A percentile compares a stretch with the other conserved stretches of the same genome.
Evolutionary conservation across 1,140 invertebrate species (phyloP).

Genomic region (Telenomus remus): DNA sequence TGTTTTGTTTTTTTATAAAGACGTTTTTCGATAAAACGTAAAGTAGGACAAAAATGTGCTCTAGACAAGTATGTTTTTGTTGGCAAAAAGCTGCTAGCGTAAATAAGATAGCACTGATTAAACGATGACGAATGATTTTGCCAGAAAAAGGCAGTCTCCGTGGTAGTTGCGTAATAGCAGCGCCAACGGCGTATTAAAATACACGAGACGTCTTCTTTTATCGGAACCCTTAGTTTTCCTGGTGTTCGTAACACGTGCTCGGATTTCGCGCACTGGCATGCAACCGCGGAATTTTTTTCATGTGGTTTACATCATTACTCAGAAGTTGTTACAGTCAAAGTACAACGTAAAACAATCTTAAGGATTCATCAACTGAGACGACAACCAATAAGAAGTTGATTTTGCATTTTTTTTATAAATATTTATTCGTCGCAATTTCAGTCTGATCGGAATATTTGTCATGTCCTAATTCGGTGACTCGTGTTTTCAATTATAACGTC

Average conservation of each 20-base stretch:
- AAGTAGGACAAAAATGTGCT: slow-evolving; percentile 8
- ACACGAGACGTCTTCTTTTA: not conserved
- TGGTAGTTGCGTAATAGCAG: slow-evolving; percentile 37
- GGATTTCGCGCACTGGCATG: slow-evolving; percentile 39
- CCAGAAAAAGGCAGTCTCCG: slow-evolving; percentile 35
- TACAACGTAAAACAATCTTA: too few species aligned
- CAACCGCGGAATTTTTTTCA: slow-evolving; percentile 21
- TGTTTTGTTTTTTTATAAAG: too few species aligned
- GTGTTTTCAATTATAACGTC: too few species aligned
- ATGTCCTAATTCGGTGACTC: too few species aligned
- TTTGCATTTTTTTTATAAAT: too few species aligned
- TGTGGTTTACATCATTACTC: not conserved
- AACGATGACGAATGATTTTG: slow-evolving; percentile 46
- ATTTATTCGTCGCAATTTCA: too few species aligned
- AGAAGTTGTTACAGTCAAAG: not conserved
- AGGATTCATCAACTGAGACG: too few species aligned
- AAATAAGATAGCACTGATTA: slow-evolving; percentile 44
- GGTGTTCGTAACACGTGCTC: slow-evolving; percentile 31
- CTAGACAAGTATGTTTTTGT: slow-evolving; percentile 26
- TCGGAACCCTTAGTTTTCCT: slow-evolving; percentile 22
- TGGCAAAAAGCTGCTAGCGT: slow-evolving; percentile 36
- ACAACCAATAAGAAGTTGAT: too few species aligned
- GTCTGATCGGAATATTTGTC: too few species aligned
- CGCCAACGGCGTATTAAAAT: slow-evolving; percentile 3
- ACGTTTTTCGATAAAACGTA: not conserved